These are phyloP conservation scores for Calidris pygmaea DNA, from an alignment of 2,113 vertebrate genomes.

Conservation along the genomic window DNA sequence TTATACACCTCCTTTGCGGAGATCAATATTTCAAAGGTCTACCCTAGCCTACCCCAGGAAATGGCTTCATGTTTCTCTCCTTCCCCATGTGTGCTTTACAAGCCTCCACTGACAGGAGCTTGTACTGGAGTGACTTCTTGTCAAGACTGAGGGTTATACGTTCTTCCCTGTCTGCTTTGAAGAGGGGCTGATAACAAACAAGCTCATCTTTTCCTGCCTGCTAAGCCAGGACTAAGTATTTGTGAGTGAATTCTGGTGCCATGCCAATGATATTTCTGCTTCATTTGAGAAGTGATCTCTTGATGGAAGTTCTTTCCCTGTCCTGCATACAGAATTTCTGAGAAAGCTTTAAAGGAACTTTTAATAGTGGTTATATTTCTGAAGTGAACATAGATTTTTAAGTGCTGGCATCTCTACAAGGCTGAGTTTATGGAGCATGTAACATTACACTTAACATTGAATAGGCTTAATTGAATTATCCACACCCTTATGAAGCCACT, in stretches of 20 bases:
- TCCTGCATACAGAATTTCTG: neutral
- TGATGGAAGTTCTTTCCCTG: neutral
- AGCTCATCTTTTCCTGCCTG: neutral
- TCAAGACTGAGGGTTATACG: neutral
- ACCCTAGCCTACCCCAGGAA: neutral
- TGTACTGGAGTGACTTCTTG: neutral
- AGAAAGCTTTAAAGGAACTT: neutral
- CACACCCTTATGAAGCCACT: neutral
- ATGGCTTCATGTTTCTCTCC: neutral
- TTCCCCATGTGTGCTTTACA: neutral
- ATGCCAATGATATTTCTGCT: neutral
- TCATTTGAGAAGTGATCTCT: neutral
- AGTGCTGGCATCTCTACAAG: neutral
- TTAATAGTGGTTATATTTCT: neutral
- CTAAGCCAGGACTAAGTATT: neutral
- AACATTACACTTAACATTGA: neutral
- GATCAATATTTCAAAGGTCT: neutral
- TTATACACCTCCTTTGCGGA: neutral
- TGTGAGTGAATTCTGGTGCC: neutral
- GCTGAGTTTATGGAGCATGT: neutral
- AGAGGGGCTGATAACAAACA: neutral
- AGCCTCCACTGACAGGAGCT: neutral
- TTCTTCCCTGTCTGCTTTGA: neutral
- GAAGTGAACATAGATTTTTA: neutral
- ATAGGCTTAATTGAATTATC: neutral